Evolutionary conservation across 2,797 vertebrate genomes (phyloP), one percentile per base, ranked within the genome.

Genomic region (Poeciliopsis gracilis): DNA sequence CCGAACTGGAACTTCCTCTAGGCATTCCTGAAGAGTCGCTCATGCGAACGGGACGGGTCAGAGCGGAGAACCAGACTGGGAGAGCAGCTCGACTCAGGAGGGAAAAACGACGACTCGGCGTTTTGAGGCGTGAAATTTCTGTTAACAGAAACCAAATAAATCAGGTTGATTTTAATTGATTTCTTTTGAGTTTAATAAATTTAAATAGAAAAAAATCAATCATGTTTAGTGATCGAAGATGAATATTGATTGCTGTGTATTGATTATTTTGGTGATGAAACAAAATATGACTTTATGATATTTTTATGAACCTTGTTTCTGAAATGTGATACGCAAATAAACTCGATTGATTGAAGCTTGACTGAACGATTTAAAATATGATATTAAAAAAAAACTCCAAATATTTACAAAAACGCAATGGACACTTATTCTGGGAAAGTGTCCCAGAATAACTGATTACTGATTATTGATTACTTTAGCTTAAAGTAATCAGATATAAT

Each of bases 1-100:
- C 23, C 66, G 28, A 33, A 76, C 12, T 72, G 28, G 28, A 76
- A 38, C 66, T 18, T 49, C 53, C 41, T 72, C 79, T 43, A 63
- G 76, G 55, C 74, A 72, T 80, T 80, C 69, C 79, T 81, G 15
- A 72, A 7, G 53, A 6, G 30, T 76, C n/a, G 46, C 28, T 76
- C 67, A 59, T 70, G 61, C 23, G 49, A 75, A 75, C n/a, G 6
- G 46, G 59, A 61, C 6, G 63, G 36, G 18, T 23, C 13, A 49
- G 38, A 15, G 30, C 10, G 9, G 43, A 73, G 70, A 55, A 28
- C 36, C 57, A 46, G 5, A 12, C 66, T 57, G n/a, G 49, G 23
- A 70, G 57, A 41, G 23, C 33, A 20, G 45, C 43, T 28, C 1
- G 15, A 25, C 23, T 73, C 49, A 2, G 45, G 41, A 63, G 55